Evolutionary conservation across 2,797 vertebrate species (phyloP), one percentile per base, ranked within the genome.

Genomic region (Diglossa cyanea): DNA sequence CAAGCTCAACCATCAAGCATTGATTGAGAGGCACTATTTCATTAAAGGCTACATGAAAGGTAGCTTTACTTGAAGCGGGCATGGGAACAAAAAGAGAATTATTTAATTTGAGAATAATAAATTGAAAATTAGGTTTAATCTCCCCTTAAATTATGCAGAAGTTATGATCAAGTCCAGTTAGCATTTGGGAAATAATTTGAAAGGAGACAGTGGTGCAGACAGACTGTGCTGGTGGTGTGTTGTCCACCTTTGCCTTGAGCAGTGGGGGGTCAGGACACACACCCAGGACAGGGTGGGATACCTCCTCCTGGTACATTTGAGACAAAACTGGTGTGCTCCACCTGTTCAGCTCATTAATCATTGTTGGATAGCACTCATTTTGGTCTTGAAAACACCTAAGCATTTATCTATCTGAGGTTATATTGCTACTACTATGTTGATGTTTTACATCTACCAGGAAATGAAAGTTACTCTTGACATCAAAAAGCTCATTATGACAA

Each of bases 231-330:
- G 13, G 11, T 47, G 31, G 15, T 1, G 0, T 1, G 1, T 37
- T 30, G 14, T 16, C 23, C 35, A 20, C 25, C 24, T 84, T 54
- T 8, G 0, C 31, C n/a, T 33, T 21, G 48, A 78, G n/a, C n/a
- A 76, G 25, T 2, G 2, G 3, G 10, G 7, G 2, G 1, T 17
- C 7, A 42, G 25, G 10, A 10, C 19, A 44, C 11, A 77, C 8
- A 18, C 1, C 5, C 24, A 61, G 24, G 26, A 16, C 15, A 65
- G 66, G 6, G 21, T 1, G 2, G 53, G 35, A 30, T 0, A 1
- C 9, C 18, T 70, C 63, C 58, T 65, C 48, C 39, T 65, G 20
- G 12, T 19, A 39, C 12, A 12, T 65, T 25, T 78, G 24, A 51
- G 33, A 45, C 39, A 48, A 77, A 88, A 48, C 0, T 26, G 35